phyloP scores from a whole-genome alignment of 2,888 invertebrate genomes.

The Dryococelus australis region DNA sequence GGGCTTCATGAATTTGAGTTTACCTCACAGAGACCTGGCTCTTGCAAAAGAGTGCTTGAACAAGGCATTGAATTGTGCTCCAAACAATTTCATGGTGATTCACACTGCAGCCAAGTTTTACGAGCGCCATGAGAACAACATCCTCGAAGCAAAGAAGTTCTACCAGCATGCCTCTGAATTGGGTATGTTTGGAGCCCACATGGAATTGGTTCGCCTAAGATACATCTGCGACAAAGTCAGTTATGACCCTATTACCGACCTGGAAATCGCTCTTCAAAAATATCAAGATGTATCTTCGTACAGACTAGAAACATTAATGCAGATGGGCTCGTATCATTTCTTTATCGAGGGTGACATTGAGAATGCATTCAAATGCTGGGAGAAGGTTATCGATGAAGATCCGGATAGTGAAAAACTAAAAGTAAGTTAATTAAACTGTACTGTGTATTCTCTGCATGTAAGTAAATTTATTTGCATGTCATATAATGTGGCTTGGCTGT shows the following conservation, averaged over 20 bases:
- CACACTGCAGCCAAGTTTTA: slow-evolving; percentile 27
- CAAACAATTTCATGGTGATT: slow-evolving; percentile 36
- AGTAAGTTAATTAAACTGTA: not conserved
- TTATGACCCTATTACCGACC: slow-evolving; percentile 31
- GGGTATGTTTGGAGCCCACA: slow-evolving; percentile 12
- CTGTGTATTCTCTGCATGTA: too few species aligned
- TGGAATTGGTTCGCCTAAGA: slow-evolving; percentile 24
- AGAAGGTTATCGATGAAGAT: slow-evolving; percentile 28
- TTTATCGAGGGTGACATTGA: slow-evolving; percentile 21
- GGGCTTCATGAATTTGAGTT: slow-evolving; percentile 35
- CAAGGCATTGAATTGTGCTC: slow-evolving; percentile 34
- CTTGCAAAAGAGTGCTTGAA: slow-evolving; percentile 34
- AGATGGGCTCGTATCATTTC: slow-evolving; percentile 25
- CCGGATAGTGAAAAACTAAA: slow-evolving; percentile 28
- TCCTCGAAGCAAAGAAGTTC: not conserved
- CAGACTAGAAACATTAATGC: not conserved
- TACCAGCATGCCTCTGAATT: not conserved
- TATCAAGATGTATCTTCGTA: slow-evolving; percentile 27
- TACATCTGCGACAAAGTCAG: not conserved
- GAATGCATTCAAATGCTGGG: slow-evolving; percentile 28
- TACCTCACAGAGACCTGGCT: slow-evolving; percentile 28
- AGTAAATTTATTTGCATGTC: too few species aligned
- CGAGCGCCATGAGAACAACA: not conserved
- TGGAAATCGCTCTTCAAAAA: not conserved
- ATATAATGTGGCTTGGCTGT: too few species aligned